These are phyloP conservation scores for Listrodromus nycthemerus DNA, from an alignment of 2,888 invertebrate genomes.

Conservation along the genomic window DNA sequence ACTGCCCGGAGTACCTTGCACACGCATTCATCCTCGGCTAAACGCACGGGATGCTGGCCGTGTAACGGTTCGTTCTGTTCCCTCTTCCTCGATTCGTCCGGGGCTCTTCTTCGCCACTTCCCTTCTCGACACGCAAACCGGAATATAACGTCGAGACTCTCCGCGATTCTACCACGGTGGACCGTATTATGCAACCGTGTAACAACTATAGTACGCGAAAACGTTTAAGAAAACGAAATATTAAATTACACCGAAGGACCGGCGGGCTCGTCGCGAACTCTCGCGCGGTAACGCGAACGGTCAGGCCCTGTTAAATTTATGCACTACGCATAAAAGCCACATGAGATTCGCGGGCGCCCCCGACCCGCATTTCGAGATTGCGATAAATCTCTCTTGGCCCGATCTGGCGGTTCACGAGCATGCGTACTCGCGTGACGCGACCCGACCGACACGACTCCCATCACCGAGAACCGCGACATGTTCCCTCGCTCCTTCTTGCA, in stretches of 20 bases:
- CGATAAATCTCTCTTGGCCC: slow-evolving; percentile 62
- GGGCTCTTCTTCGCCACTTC: slow-evolving; percentile 3
- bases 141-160: not conserved
- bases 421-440: not conserved
- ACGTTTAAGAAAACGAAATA: slow-evolving; percentile 67
- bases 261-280: slow-evolving; percentile 20
- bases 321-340: slow-evolving; percentile 56
- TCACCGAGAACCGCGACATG: slow-evolving; percentile 10
- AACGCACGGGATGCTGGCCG: slow-evolving; percentile 1
- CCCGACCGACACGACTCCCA: not conserved
- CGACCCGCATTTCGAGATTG: slow-evolving; percentile 63
- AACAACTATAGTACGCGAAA: slow-evolving; percentile 12
- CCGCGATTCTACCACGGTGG: not conserved
- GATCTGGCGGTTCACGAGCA: slow-evolving; percentile 33
- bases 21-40: slow-evolving; percentile 28
- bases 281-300: slow-evolving; percentile 18
- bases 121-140: slow-evolving; percentile 1
- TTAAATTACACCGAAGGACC: slow-evolving; percentile 69
- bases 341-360: slow-evolving; percentile 13
- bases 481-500: slow-evolving; percentile 12
- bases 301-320: slow-evolving; percentile 70
- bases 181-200: not conserved
- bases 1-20: slow-evolving; percentile 3
- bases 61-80: slow-evolving; percentile 19
- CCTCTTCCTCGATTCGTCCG: slow-evolving; percentile 37